Evolutionary conservation across 1,140 invertebrate species (phyloP).

Genomic region (Melitaea cinxia): DNA sequence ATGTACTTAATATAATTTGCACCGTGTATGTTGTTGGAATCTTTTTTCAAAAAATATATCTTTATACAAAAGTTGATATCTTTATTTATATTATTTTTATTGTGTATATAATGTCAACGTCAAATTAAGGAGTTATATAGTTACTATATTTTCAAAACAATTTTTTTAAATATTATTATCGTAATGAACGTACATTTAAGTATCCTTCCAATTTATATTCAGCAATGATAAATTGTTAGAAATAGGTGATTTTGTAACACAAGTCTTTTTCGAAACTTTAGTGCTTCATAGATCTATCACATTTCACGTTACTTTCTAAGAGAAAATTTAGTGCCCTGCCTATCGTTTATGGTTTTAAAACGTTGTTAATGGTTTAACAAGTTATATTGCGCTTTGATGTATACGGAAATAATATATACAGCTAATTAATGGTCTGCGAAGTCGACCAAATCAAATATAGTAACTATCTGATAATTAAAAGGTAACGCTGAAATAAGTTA

Average conservation of each 20-base stretch:
- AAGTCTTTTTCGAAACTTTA: background rate
- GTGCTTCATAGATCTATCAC: background rate
- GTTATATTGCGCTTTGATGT: background rate
- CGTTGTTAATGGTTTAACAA: background rate
- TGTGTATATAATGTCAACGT: too few species aligned
- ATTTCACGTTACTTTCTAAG: background rate
- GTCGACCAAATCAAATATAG: background rate
- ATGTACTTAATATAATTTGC: too few species aligned
- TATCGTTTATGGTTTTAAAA: background rate
- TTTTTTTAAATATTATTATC: too few species aligned
- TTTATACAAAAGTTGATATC: too few species aligned
- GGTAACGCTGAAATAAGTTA: slow-evolving; percentile 23
- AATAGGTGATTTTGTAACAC: too few species aligned
- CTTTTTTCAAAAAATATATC: too few species aligned
- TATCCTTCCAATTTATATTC: background rate
- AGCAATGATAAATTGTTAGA: too few species aligned
- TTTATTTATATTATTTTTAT: too few species aligned
- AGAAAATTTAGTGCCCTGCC: background rate
- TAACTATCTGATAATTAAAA: slow-evolving; percentile 3
- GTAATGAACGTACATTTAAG: too few species aligned
- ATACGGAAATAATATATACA: background rate
- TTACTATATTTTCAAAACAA: too few species aligned
- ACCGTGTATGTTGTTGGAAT: too few species aligned
- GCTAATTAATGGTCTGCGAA: background rate
- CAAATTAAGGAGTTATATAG: too few species aligned